Evolutionary conservation across 2,888 invertebrate species (phyloP).

Genomic region (Ophonus ardosiacus): DNA sequence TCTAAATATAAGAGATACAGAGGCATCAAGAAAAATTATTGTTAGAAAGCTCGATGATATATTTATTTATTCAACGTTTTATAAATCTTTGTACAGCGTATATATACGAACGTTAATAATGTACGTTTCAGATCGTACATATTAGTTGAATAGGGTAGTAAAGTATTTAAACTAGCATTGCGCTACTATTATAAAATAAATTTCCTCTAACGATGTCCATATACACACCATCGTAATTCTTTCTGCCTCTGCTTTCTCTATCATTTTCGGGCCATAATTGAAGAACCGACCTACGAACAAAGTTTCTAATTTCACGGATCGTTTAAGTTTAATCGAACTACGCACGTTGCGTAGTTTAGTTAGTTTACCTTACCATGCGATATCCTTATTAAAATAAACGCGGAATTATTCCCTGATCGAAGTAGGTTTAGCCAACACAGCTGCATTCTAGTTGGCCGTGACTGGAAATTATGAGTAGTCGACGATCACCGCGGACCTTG

Average conservation of each 20-base stretch:
- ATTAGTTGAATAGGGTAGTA: background rate
- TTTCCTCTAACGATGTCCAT: slow-evolving; percentile 20
- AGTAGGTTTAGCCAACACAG: slow-evolving; percentile 16
- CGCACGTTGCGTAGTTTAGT: slow-evolving; percentile 12
- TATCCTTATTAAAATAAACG: slow-evolving; percentile 43
- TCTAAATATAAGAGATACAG: too few relatives aligned
- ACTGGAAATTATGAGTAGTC: slow-evolving; percentile 30
- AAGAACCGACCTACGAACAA: slow-evolving; percentile 35
- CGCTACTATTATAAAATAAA: background rate
- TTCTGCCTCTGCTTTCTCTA: slow-evolving; percentile 21
- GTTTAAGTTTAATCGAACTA: slow-evolving; percentile 41
- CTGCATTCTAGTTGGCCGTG: slow-evolving; percentile 47
- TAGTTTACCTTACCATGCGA: slow-evolving; percentile 11
- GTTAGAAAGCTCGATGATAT: background rate
- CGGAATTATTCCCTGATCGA: slow-evolving; percentile 32
- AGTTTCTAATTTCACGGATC: slow-evolving; percentile 56
- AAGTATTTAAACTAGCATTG: background rate
- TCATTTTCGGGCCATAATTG: slow-evolving; percentile 44
- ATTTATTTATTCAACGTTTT: background rate
- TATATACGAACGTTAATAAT: background rate
- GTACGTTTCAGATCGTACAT: background rate
- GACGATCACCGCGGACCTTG: slow-evolving; percentile 33
- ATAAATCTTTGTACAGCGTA: background rate
- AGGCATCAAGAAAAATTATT: background rate
- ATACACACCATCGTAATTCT: slow-evolving; percentile 33